Evolutionary conservation across 1,140 invertebrate genomes (phyloP).

Genomic region (Coelopa frigida): DNA sequence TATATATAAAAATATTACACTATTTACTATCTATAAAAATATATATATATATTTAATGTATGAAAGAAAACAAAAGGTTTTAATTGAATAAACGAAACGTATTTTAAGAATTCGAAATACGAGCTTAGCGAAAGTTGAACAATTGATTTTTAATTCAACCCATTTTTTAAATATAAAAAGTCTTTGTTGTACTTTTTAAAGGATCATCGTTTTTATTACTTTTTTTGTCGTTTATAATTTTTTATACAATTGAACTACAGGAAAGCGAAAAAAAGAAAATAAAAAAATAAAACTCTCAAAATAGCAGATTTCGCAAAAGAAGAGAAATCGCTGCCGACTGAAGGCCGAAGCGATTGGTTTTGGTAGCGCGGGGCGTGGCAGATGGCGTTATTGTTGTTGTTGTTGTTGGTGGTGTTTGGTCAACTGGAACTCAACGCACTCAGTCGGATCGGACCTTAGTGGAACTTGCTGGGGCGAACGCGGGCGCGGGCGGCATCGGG

Average conservation of each 20-base stretch:
- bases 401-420: too few species aligned
- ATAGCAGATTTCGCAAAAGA: constrained; percentile 5
- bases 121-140: background rate
- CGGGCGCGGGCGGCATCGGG: constrained; percentile 36
- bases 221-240: background rate
- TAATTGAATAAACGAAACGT: background rate
- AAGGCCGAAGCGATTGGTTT: constrained; percentile 5
- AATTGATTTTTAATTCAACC: too few species aligned
- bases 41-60: background rate
- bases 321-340: background rate
- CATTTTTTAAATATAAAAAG: constrained; percentile 1
- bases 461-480: constrained; percentile 33
- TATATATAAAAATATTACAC: background rate
- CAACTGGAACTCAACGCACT: too few species aligned
- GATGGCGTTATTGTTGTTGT: too few species aligned
- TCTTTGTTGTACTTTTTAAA: background rate
- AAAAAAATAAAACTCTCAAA: background rate
- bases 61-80: background rate
- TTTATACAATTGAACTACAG: constrained; percentile 10
- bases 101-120: constrained; percentile 1
- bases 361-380: too few species aligned
- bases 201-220: constrained; percentile 1
- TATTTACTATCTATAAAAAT: background rate
- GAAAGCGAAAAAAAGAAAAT: constrained; percentile 3
- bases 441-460: constrained; percentile 26